Percentiles rank a stretch among this genome's conserved stretches.
These are phyloP conservation scores for cat (Felis catus) DNA, from an alignment of 2,113 vertebrate species.

Conservation along the genomic window DNA sequence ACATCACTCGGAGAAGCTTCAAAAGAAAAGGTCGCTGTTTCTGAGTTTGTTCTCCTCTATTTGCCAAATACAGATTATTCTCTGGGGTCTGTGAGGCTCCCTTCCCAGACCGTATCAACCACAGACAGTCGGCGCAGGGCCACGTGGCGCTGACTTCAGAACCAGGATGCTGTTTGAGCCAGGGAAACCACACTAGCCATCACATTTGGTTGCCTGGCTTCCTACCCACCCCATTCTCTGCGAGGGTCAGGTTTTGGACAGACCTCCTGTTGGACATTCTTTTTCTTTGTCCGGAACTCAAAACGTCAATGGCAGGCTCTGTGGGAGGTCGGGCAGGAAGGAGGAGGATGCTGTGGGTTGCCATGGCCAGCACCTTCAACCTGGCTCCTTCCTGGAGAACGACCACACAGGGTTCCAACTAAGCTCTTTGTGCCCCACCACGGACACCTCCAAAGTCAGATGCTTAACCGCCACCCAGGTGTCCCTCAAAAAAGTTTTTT, in stretches of 20 bases:
- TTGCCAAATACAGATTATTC: slow-evolving; percentile 25
- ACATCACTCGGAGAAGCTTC: not conserved
- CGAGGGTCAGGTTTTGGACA: not conserved
- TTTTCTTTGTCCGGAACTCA: not conserved
- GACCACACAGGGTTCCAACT: not conserved
- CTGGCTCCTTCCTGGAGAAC: not conserved
- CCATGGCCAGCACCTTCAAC: accelerated
- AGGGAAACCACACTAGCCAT: not conserved
- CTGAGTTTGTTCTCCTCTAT: not conserved
- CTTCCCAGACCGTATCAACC: not conserved
- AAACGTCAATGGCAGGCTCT: not conserved
- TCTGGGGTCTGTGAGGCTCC: not conserved
- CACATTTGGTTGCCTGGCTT: not conserved
- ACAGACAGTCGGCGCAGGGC: accelerated
- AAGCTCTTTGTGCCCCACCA: not conserved
- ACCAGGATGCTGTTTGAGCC: accelerated
- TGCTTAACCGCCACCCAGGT: too few relatives aligned
- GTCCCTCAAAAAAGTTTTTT: too few relatives aligned
- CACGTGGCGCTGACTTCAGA: not conserved
- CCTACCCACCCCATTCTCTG: not conserved
- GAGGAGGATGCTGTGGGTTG: not conserved
- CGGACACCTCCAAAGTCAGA: not conserved
- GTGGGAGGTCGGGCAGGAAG: not conserved
- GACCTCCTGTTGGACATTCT: not conserved
- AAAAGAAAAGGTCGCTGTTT: not conserved